A percentile compares a stretch with the other conserved stretches of the same genome.
phyloP scores from a whole-genome alignment of 2,797 vertebrate species.

The Kryptopterus vitreolus region DNA sequence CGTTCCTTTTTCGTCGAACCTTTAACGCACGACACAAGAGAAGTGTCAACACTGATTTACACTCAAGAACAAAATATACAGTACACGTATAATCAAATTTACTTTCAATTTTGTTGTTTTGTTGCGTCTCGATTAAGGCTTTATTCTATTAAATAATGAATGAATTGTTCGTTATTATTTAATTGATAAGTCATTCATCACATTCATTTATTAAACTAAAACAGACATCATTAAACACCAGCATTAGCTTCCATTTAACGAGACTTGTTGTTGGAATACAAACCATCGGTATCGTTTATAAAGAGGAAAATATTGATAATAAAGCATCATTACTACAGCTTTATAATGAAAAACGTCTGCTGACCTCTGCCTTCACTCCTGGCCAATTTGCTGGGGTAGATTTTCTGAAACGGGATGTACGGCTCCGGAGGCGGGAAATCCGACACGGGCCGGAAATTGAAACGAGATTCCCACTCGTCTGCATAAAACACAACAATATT shows the following conservation, averaged over 20 bases:
- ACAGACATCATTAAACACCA: too few relatives aligned
- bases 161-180: too few relatives aligned
- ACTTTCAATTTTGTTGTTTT: too few relatives aligned
- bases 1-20: conserved; percentile 74
- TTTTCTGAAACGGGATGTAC: conserved; percentile 83
- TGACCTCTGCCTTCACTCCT: conserved; percentile 86
- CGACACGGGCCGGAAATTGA: conserved; percentile 90
- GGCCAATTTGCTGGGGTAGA: conserved; percentile 88
- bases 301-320: background rate
- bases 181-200: too few relatives aligned
- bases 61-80: background rate
- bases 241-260: too few relatives aligned
- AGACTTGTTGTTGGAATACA: too few relatives aligned
- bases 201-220: too few relatives aligned
- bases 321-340: background rate
- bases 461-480: conserved; percentile 96
- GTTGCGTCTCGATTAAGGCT: too few relatives aligned
- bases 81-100: background rate
- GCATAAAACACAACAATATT: conserved; percentile 48
- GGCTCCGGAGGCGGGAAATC: conserved; percentile 94
- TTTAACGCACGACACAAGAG: conserved; percentile 46
- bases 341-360: background rate
- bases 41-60: background rate
- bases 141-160: too few relatives aligned
- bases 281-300: too few relatives aligned